Conservation (phyloP, 1,140 invertebrate species). For the Laupala kohalensis region DNA sequence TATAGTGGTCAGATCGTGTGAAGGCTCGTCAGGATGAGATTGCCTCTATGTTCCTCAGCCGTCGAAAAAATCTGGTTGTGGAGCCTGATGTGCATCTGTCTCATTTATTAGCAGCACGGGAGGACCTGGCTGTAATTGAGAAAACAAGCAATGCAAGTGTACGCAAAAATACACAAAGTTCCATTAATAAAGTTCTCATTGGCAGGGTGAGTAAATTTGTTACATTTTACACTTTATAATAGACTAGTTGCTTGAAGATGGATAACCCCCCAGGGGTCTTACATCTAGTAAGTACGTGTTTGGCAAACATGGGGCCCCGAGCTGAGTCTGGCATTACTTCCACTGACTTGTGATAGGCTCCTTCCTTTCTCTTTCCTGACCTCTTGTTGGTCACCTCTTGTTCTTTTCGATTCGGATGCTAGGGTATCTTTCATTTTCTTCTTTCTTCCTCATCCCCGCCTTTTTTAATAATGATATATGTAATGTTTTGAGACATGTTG, state of each 20-base stretch:
- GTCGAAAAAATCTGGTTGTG: conserved; percentile 44
- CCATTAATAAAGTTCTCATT: conserved; percentile 77
- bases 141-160: conserved; percentile 75
- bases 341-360: too few species aligned
- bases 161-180: conserved; percentile 62
- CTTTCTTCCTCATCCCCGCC: too few species aligned
- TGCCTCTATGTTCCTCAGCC: conserved; percentile 49
- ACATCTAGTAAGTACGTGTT: too few species aligned
- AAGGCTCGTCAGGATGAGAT: conserved; percentile 60
- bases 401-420: too few species aligned
- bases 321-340: too few species aligned
- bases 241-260: not conserved
- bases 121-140: conserved; percentile 68
- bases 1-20: conserved; percentile 72
- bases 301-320: too few species aligned
- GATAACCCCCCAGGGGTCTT: too few species aligned
- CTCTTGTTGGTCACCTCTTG: too few species aligned
- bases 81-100: conserved; percentile 50
- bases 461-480: too few species aligned
- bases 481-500: too few species aligned
- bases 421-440: too few species aligned
- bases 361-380: not conserved
- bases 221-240: conserved; percentile 4
- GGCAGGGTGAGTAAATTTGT: conserved; percentile 40
- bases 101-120: conserved; percentile 66